Conservation (phyloP, 2,888 invertebrate genomes). For the Phyllotreta cruciferae region DNA sequence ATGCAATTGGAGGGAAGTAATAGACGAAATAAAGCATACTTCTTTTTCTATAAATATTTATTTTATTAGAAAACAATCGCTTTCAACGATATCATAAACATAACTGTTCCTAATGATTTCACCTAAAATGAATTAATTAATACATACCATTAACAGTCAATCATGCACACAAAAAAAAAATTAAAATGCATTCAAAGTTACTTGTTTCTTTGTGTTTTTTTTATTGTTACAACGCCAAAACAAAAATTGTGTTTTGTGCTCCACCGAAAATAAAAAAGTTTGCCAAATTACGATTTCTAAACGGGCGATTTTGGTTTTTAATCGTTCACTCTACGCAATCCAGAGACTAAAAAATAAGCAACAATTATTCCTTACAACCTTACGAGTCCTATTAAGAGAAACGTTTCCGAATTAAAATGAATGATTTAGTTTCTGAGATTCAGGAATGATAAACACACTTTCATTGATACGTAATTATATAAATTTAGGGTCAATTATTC, state of each 20-base stretch:
- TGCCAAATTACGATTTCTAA: slow-evolving; percentile 22
- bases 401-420: too few species aligned
- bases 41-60: slow-evolving; percentile 38
- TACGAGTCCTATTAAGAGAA: too few species aligned
- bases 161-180: slow-evolving; percentile 44
- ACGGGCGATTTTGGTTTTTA: too few species aligned
- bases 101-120: slow-evolving; percentile 38
- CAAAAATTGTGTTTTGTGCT: slow-evolving; percentile 43
- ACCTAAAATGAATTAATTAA: slow-evolving; percentile 41
- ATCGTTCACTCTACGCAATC: too few species aligned
- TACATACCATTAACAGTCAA: slow-evolving; percentile 43
- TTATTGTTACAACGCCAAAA: slow-evolving; percentile 28
- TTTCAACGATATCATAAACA: slow-evolving; percentile 40
- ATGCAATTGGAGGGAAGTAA: neutral
- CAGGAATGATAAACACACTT: too few species aligned
- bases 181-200: slow-evolving; percentile 39
- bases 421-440: too few species aligned
- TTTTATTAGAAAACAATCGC: slow-evolving; percentile 45
- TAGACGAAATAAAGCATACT: neutral
- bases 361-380: too few species aligned
- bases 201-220: slow-evolving; percentile 20
- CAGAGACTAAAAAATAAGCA: too few species aligned
- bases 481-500: too few species aligned
- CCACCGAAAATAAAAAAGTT: slow-evolving; percentile 14
- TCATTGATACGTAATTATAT: too few species aligned